phyloP scores from a whole-genome alignment of 2,113 vertebrate species.

The Acinonyx jubatus region DNA sequence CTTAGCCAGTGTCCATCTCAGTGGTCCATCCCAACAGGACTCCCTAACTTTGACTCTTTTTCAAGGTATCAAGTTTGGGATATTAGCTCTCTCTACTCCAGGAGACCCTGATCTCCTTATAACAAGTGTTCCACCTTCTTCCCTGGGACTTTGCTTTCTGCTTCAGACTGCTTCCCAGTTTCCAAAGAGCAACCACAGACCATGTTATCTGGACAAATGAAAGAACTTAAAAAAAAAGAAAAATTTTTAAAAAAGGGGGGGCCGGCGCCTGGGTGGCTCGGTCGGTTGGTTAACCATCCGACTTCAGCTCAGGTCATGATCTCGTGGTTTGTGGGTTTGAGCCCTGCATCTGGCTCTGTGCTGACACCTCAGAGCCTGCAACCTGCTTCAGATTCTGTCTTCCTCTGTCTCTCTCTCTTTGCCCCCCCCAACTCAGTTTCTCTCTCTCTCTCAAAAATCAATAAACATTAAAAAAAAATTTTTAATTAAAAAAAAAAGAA shows the following conservation, averaged over 20 bases:
- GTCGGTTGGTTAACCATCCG: no score
- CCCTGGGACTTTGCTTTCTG: neutral
- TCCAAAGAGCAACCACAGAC: neutral
- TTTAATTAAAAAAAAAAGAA: neutral
- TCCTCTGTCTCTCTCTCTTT: no score
- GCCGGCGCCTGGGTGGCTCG: no score
- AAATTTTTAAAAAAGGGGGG: no score
- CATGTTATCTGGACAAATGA: neutral
- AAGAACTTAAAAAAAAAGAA: neutral
- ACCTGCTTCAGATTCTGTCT: no score
- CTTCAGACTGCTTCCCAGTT: neutral
- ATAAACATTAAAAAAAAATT: no score
- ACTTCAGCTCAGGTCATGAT: no score
- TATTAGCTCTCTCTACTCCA: neutral
- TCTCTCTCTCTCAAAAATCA: no score
- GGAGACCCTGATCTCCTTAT: neutral
- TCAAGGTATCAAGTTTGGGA: neutral
- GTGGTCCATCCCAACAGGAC: neutral
- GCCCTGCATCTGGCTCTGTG: no score
- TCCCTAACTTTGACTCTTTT: neutral
- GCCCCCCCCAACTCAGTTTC: rapidly evolving
- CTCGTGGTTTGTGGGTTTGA: no score
- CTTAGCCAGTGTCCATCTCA: neutral
- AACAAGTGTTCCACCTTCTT: neutral
- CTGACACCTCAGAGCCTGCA: no score